phyloP scores from a whole-genome alignment of 2,888 invertebrate genomes.

The Exephanes ischioxanthus region DNA sequence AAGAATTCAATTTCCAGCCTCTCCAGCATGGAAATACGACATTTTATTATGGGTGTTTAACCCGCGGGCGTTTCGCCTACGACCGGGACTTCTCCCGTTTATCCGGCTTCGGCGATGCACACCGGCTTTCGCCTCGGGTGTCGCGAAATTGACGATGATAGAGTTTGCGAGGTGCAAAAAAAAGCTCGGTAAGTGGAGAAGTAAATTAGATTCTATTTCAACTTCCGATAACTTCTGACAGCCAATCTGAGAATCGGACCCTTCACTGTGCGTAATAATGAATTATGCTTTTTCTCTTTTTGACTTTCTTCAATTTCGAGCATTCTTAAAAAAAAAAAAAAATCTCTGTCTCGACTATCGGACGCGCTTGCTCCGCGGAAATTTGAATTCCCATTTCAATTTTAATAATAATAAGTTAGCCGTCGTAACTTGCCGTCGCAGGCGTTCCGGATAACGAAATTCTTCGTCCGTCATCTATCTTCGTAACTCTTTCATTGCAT shows the following conservation, averaged over 20 bases:
- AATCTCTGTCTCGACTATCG: too few relatives aligned
- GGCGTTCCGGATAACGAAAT: not conserved
- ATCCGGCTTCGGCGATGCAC: conserved; percentile 1
- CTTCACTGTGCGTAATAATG: too few relatives aligned
- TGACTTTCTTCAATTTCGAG: too few relatives aligned
- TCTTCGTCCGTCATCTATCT: conserved; percentile 1
- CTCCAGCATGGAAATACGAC: conserved; percentile 22
- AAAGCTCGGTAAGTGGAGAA: not conserved
- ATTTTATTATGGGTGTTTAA: conserved; percentile 43
- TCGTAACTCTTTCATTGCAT: conserved; percentile 1
- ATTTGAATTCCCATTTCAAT: not conserved
- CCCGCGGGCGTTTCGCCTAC: not conserved
- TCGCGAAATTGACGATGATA: not conserved
- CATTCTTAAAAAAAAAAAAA: too few relatives aligned
- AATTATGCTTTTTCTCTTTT: too few relatives aligned
- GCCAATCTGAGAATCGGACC: too few relatives aligned
- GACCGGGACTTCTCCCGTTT: not conserved
- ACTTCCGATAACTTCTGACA: not conserved
- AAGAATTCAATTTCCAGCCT: conserved; percentile 53
- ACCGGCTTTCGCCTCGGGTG: not conserved
- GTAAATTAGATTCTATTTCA: not conserved
- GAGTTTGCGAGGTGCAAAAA: not conserved
- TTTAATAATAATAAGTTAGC: not conserved
- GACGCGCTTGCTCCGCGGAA: not conserved
- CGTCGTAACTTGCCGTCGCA: not conserved